Evolutionary conservation across 1,140 invertebrate genomes (phyloP).

Genomic region (Nasonia longicornis): DNA sequence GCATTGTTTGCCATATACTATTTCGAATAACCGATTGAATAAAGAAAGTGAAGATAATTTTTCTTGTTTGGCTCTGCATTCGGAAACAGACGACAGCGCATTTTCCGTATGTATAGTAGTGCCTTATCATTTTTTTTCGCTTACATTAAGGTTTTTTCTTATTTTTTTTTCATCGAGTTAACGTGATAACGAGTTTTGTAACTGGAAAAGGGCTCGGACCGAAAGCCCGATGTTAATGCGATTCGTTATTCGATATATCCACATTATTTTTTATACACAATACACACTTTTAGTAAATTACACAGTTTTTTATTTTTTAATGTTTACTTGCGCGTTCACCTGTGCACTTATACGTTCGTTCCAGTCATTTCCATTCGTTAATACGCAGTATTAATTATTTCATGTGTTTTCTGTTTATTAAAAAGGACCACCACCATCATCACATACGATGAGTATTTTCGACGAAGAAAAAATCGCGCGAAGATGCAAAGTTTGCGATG

Average conservation of each 20-base stretch:
- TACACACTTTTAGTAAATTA: slow-evolving; percentile 31
- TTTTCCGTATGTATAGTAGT: slow-evolving; percentile 26
- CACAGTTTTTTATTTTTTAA: slow-evolving; percentile 35
- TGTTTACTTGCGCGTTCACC: slow-evolving; percentile 14
- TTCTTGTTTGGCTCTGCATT: not conserved
- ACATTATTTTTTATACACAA: slow-evolving; percentile 30
- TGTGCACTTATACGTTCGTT: slow-evolving; percentile 34
- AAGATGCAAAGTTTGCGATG: slow-evolving; percentile 45
- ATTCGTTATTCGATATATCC: slow-evolving; percentile 28
- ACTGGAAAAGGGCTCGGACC: slow-evolving; percentile 21
- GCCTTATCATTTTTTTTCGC: slow-evolving; percentile 31
- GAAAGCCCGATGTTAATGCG: slow-evolving; percentile 6
- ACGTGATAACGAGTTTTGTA: slow-evolving; percentile 23
- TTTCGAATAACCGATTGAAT: not conserved
- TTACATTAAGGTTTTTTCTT: slow-evolving; percentile 14
- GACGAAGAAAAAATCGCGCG: slow-evolving; percentile 43
- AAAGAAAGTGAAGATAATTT: not conserved
- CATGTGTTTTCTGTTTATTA: slow-evolving; percentile 7
- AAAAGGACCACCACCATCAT: slow-evolving; percentile 46
- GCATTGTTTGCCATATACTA: slow-evolving; percentile 15
- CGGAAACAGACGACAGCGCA: not conserved
- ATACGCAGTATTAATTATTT: slow-evolving; percentile 33
- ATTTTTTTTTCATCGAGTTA: slow-evolving; percentile 30
- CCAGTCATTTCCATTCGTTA: slow-evolving; percentile 9
- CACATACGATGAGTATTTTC: slow-evolving; percentile 43